phyloP scores from a whole-genome alignment of 2,888 invertebrate genomes.

The Plebejus anna region DNA sequence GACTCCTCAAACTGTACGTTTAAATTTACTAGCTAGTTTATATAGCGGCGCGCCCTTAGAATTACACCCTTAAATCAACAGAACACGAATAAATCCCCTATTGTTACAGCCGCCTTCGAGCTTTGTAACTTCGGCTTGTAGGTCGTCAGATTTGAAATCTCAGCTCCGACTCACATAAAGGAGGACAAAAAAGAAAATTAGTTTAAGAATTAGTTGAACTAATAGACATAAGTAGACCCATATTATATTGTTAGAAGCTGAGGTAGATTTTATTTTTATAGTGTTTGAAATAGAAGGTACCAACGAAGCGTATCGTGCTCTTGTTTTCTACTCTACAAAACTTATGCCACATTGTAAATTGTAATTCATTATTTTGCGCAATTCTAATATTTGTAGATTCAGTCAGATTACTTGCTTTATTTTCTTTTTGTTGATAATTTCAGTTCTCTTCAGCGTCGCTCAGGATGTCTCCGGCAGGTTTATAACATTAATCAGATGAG shows the following conservation, averaged over 20 bases:
- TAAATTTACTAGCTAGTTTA: slow-evolving; percentile 4
- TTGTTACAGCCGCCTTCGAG: background rate
- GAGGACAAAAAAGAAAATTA: too few relatives aligned
- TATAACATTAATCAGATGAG: slow-evolving; percentile 1
- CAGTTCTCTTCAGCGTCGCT: background rate
- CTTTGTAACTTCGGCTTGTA: slow-evolving; percentile 8
- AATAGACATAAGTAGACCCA: too few relatives aligned
- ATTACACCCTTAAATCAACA: slow-evolving; percentile 17
- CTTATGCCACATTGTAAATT: too few relatives aligned
- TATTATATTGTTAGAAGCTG: too few relatives aligned
- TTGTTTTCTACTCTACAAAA: too few relatives aligned
- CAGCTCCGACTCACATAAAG: too few relatives aligned
- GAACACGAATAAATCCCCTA: slow-evolving; percentile 7
- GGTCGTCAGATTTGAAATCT: background rate
- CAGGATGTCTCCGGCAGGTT: background rate
- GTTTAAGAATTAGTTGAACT: too few relatives aligned
- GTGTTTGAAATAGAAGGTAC: too few relatives aligned
- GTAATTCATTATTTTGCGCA: background rate
- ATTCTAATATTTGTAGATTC: background rate
- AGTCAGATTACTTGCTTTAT: background rate
- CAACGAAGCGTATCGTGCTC: too few relatives aligned
- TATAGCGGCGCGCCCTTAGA: slow-evolving; percentile 9
- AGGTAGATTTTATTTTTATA: too few relatives aligned
- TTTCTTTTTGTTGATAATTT: background rate
- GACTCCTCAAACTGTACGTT: background rate